phyloP scores from a whole-genome alignment of 2,797 vertebrate species.

The Scyliorhinus canicula region DNA sequence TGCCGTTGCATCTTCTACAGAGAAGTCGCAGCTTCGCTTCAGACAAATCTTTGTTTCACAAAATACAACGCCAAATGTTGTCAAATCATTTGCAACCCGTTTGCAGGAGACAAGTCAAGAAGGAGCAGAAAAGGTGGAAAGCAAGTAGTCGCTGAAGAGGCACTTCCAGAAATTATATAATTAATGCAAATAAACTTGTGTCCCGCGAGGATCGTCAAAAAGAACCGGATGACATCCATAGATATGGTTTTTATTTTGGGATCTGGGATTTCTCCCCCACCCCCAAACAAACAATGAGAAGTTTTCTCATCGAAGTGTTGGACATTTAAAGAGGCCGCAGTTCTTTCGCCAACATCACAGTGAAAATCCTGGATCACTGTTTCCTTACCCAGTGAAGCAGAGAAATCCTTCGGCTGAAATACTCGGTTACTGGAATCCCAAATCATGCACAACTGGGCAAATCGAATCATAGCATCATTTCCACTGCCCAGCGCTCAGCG shows the following conservation, averaged over 20 bases:
- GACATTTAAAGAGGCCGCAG: neutral
- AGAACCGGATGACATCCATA: too few species aligned
- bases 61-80: neutral
- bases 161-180: neutral
- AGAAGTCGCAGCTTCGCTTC: neutral
- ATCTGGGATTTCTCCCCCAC: too few species aligned
- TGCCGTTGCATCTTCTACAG: neutral
- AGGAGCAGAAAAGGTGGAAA: neutral
- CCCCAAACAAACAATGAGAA: neutral
- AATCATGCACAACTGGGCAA: too few species aligned
- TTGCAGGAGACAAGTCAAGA: neutral
- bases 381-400: neutral
- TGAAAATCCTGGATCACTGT: neutral
- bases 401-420: neutral
- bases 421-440: too few species aligned
- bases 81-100: neutral
- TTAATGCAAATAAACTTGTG: neutral
- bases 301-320: neutral
- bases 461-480: too few species aligned
- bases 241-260: too few species aligned
- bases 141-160: neutral
- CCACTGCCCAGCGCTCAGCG: too few species aligned
- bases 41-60: neutral
- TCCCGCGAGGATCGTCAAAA: neutral
- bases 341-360: neutral